Percentiles rank a stretch among this genome's conserved stretches.
Conservation (phyloP, 2,113 vertebrate species). For the Poeciliopsis occidentalis region DNA sequence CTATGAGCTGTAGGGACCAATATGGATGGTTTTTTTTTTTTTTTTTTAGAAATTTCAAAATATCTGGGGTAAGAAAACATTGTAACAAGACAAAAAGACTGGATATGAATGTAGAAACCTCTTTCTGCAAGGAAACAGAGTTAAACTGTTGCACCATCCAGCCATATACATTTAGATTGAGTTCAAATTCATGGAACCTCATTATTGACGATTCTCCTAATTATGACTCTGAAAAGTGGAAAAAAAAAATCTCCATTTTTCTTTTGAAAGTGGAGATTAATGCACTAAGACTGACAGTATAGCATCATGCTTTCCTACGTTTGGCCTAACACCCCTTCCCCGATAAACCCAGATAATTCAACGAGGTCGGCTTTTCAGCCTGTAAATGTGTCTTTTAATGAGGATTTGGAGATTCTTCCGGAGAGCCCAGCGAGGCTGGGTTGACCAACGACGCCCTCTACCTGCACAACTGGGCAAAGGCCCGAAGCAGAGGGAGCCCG, state of each 20-base stretch:
- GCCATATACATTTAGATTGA: not conserved
- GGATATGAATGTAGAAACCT: too few relatives aligned
- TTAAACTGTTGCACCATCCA: not conserved
- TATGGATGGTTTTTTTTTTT: not conserved
- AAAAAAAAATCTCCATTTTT: too few relatives aligned
- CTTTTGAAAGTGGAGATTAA: not conserved
- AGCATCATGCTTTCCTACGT: not conserved
- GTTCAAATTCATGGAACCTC: not conserved
- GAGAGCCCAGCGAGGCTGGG: slow-evolving; percentile 83
- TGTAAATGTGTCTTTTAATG: not conserved
- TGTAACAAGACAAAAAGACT: too few relatives aligned
- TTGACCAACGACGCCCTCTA: slow-evolving; percentile 83
- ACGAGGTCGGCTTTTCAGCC: not conserved
- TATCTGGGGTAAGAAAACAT: not conserved
- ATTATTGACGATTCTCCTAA: not conserved
- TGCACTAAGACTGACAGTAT: not conserved
- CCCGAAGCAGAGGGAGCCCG: slow-evolving; percentile 61
- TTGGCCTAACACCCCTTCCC: not conserved
- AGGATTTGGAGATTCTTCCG: slow-evolving; percentile 89
- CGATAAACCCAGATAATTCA: not conserved
- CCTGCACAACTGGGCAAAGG: slow-evolving; percentile 85
- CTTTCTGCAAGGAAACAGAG: too few relatives aligned
- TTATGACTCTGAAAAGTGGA: not conserved
- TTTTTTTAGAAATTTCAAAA: not conserved
- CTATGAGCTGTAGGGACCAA: not conserved